A percentile compares a stretch with the other conserved stretches of the same genome.
Evolutionary conservation across 2,888 invertebrate genomes (phyloP).

Genomic region (Drosophila imparisetae): DNA sequence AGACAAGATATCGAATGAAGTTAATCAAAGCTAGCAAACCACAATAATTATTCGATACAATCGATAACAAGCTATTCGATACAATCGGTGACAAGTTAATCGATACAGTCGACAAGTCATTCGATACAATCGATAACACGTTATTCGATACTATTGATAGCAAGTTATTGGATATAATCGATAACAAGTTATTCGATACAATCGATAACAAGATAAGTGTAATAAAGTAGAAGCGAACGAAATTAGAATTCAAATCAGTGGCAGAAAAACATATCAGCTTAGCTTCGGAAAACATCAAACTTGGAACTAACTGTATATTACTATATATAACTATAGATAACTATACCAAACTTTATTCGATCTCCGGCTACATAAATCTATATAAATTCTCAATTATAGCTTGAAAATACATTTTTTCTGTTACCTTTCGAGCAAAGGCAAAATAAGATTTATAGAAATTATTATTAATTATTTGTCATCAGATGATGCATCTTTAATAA

Average conservation of each 20-base stretch:
- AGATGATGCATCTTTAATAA: neutral
- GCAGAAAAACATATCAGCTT: neutral
- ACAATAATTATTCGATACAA: neutral
- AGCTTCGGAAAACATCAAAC: neutral
- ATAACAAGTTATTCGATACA: neutral
- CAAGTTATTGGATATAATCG: no score
- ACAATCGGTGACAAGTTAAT: no score
- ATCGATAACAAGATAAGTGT: neutral
- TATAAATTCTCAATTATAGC: no score
- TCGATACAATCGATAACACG: neutral
- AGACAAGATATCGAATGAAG: neutral
- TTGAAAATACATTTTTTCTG: neutral
- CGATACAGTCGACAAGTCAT: neutral
- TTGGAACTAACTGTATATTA: accelerated
- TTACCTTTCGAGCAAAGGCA: neutral
- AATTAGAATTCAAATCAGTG: neutral
- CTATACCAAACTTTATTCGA: no score
- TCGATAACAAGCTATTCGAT: neutral
- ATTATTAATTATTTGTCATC: no score
- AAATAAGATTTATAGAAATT: neutral
- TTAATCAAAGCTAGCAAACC: neutral
- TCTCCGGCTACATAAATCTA: no score
- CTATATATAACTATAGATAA: no score
- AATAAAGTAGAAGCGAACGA: neutral
- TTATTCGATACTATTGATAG: neutral